phyloP scores from a whole-genome alignment of 1,140 invertebrate genomes.

The Brachystomella parvula region DNA sequence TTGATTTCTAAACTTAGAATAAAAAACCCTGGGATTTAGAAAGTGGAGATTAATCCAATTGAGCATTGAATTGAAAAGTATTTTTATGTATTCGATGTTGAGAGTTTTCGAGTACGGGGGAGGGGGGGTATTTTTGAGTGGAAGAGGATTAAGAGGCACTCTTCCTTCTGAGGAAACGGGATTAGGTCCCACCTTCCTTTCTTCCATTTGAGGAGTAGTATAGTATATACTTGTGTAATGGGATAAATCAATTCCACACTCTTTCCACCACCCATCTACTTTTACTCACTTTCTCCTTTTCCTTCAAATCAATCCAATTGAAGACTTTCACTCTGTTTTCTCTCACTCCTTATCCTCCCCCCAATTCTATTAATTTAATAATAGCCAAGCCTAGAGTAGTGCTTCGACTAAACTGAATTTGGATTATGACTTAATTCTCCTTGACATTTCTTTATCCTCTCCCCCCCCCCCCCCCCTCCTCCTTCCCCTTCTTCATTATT shows the following conservation, averaged over 20 bases:
- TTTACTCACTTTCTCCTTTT: slow-evolving; percentile 18
- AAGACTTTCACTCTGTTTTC: too few relatives aligned
- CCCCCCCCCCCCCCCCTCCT: slow-evolving; percentile 10
- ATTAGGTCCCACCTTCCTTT: slow-evolving; percentile 41
- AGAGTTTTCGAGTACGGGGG: not conserved
- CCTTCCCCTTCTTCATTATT: slow-evolving; percentile 24
- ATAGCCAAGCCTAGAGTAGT: too few relatives aligned
- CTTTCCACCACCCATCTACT: slow-evolving; percentile 37
- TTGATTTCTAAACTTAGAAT: too few relatives aligned
- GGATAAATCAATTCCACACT: slow-evolving; percentile 36
- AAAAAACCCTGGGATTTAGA: too few relatives aligned
- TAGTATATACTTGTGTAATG: too few relatives aligned
- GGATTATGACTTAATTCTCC: slow-evolving; percentile 9
- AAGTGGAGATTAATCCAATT: too few relatives aligned
- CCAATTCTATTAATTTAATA: too few relatives aligned
- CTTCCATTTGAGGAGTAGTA: slow-evolving; percentile 48
- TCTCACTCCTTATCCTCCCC: too few relatives aligned
- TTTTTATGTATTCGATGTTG: too few relatives aligned
- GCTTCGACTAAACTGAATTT: slow-evolving; percentile 6
- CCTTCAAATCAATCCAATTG: too few relatives aligned
- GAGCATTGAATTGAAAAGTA: too few relatives aligned
- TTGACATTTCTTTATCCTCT: slow-evolving; percentile 5
- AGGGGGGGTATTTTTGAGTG: not conserved
- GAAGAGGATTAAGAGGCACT: not conserved
- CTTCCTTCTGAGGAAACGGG: slow-evolving; percentile 36